Evolutionary conservation across 2,797 vertebrate species (phyloP), one percentile per base, ranked within the genome.

Genomic region (Chanos chanos): DNA sequence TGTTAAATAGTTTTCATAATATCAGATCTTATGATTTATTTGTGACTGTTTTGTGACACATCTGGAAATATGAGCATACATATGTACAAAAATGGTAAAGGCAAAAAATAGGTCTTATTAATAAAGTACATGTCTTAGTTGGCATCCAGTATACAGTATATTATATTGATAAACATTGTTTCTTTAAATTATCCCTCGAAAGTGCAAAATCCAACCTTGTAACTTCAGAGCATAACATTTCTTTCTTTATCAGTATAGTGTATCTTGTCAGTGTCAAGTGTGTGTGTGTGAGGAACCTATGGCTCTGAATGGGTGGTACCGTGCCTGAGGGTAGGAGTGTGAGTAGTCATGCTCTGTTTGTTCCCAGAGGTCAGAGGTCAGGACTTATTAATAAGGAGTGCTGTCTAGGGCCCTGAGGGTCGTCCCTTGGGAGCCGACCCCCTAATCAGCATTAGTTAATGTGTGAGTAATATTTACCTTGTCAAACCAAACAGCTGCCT

Each of bases 361-460:
- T 67, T 69, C 72, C 53, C 73, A 70, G 65, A 22, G 50, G 68
- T 78, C 81, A 82, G 56, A 79, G 85, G 82, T 81, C 79, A 81
- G 75, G 16, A 10, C 55, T 74, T 80, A 84, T 86, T 88, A 89
- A 90, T 88, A 82, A 76, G 83, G 80, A 63, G 39, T 77, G 80
- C 86, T 83, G 86, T 83, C 78, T 75, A 71, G 74, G 84, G 84
- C 84, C 61, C 75, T 70, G 31, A 49, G 66, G 77, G 77, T 77
- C 59, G 73, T 89, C 90, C 87, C 89, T 75, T 22, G 85, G 88
- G 92, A 89, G 86, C 86, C 85, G 83, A 91, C 77, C 91, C 87
- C 87, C 86, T 94, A 95, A 96, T 96, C 93, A 89, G 87, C 87
- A 91, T 94, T 93, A 94, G 92, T 93, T 91, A 88, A 92, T 92